Conservation (phyloP, 2,888 invertebrate genomes). For the Nomada hirtipes region DNA sequence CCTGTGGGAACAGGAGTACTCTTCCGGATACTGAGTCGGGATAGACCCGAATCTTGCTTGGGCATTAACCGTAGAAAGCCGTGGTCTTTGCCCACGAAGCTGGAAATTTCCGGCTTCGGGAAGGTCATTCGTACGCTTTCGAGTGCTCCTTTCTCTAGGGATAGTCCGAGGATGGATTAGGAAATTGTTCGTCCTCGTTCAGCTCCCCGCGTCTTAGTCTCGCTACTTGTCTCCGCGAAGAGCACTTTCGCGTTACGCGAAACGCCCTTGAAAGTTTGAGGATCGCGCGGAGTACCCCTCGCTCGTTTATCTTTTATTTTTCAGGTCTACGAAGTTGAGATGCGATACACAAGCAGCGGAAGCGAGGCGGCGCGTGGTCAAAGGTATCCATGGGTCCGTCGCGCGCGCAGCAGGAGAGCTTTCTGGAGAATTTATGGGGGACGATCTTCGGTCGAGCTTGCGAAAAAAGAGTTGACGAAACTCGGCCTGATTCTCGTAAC, state of each 20-base stretch:
- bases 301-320: background rate
- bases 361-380: background rate
- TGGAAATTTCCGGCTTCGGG: background rate
- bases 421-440: background rate
- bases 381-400: background rate
- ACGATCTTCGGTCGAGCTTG: background rate
- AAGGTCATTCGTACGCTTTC: background rate
- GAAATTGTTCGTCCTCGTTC: background rate
- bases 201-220: background rate
- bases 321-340: background rate
- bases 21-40: constrained; percentile 7
- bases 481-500: background rate
- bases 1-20: background rate
- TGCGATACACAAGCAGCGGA: background rate
- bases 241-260: background rate
- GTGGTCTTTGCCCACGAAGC: background rate
- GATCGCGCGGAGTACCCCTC: background rate
- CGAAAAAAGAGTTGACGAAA: background rate
- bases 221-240: background rate
- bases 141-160: background rate
- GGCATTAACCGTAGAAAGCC: constrained; percentile 21
- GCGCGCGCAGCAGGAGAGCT: background rate
- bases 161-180: background rate
- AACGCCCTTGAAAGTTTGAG: constrained; percentile 6
- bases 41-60: constrained; percentile 17